Conservation (phyloP, 2,797 vertebrate genomes). For the Benthosema pterotum region DNA sequence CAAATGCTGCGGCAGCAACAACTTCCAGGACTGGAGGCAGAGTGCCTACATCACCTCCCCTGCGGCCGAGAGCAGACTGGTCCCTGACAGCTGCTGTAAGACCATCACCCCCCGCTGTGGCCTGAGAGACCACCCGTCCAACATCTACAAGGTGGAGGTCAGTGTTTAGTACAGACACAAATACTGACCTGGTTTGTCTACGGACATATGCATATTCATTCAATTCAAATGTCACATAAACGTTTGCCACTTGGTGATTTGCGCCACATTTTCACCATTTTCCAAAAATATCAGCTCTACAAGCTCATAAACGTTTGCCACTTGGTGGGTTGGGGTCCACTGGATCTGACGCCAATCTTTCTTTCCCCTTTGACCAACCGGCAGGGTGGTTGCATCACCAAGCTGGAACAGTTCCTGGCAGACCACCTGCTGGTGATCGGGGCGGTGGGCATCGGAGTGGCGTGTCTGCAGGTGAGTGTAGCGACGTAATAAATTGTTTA, state of each 20-base stretch:
- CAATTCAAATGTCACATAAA: too few relatives aligned
- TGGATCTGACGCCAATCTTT: constrained; percentile 3
- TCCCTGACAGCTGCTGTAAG: constrained; percentile 92
- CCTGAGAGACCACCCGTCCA: constrained; percentile 86
- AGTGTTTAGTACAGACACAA: constrained; percentile 46
- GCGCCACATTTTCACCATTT: too few relatives aligned
- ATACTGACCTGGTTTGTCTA: too few relatives aligned
- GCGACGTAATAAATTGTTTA: too few relatives aligned
- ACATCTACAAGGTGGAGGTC: constrained; percentile 91
- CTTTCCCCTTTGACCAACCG: constrained; percentile 6
- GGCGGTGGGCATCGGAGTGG: constrained; percentile 87
- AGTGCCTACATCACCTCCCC: constrained; percentile 77
- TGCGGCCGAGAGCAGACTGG: constrained; percentile 67
- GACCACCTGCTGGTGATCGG: constrained; percentile 87
- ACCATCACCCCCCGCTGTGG: constrained; percentile 81
- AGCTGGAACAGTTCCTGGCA: constrained; percentile 86
- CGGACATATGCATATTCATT: background rate
- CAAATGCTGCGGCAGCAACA: constrained; percentile 89
- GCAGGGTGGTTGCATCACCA: constrained; percentile 88
- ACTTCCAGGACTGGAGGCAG: constrained; percentile 81
- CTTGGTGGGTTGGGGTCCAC: too few relatives aligned
- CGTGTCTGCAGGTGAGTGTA: constrained; percentile 85
- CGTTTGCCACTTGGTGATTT: too few relatives aligned
- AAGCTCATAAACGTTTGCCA: too few relatives aligned
- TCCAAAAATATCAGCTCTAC: too few relatives aligned